phyloP scores from a whole-genome alignment of 2,797 vertebrate genomes.

The Dromococcyx pavoninus region DNA sequence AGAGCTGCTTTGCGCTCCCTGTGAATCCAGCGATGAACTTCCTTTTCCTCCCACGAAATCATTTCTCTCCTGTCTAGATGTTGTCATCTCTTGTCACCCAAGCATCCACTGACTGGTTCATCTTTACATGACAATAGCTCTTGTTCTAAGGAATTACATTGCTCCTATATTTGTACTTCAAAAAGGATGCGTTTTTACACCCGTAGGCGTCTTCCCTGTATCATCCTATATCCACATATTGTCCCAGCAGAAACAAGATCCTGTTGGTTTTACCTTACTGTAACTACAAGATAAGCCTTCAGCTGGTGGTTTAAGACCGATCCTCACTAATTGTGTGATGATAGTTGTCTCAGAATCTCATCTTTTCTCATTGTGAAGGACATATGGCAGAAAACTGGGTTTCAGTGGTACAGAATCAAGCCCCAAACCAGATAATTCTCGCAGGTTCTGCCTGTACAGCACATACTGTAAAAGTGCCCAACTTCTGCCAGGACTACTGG shows the following conservation, averaged over 20 bases:
- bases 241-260: not conserved
- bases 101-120: not conserved
- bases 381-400: not conserved
- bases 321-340: not conserved
- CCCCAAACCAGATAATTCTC: not conserved
- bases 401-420: not conserved
- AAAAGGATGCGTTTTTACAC: not conserved
- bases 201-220: not conserved
- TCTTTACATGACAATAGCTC: not conserved
- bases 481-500: not conserved
- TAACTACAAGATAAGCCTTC: not conserved
- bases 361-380: not conserved
- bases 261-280: not conserved
- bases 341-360: not conserved
- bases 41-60: not conserved
- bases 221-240: not conserved
- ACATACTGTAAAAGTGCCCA: not conserved
- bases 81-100: not conserved
- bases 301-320: not conserved
- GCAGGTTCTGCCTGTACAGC: not conserved
- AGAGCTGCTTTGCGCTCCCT: not conserved
- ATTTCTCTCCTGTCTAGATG: not conserved
- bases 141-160: not conserved
- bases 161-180: not conserved
- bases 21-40: not conserved